phyloP scores from a whole-genome alignment of 2,888 invertebrate genomes.

The Synanthedon vespiformis region DNA sequence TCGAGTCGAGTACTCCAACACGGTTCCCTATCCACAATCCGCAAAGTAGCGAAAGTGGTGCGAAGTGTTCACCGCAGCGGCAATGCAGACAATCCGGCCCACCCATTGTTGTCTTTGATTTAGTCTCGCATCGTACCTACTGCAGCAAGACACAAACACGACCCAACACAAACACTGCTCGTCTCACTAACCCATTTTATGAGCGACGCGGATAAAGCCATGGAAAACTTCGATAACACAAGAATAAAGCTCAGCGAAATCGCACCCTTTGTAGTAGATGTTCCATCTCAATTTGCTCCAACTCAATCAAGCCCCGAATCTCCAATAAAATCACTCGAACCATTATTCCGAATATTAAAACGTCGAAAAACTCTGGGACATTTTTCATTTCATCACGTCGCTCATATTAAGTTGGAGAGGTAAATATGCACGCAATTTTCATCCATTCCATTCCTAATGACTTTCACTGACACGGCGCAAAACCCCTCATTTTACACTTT shows the following conservation, averaged over 20 bases:
- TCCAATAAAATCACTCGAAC: slow-evolving; percentile 23
- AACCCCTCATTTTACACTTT: slow-evolving; percentile 71
- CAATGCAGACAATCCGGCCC: slow-evolving; percentile 39
- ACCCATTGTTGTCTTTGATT: slow-evolving; percentile 50
- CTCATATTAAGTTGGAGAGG: slow-evolving; percentile 59
- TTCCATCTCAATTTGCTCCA: slow-evolving; percentile 7
- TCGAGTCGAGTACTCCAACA: slow-evolving; percentile 28
- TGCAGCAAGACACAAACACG: too few relatives aligned
- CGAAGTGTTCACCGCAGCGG: slow-evolving; percentile 47
- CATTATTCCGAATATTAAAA: slow-evolving; percentile 20
- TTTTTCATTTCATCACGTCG: slow-evolving; percentile 53
- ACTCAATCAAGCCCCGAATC: slow-evolving; percentile 19
- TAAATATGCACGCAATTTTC: slow-evolving; percentile 68
- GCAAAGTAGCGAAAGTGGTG: slow-evolving; percentile 61
- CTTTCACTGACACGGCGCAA: slow-evolving; percentile 67
- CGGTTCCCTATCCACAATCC: slow-evolving; percentile 39
- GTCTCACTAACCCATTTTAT: background rate
- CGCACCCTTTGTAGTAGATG: background rate
- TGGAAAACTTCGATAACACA: background rate
- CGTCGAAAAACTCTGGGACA: slow-evolving; percentile 32
- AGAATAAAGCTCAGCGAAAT: background rate
- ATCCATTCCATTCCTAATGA: slow-evolving; percentile 69
- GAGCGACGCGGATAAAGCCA: background rate
- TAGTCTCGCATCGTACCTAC: background rate
- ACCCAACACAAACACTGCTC: background rate